phyloP scores from a whole-genome alignment of 2,888 invertebrate genomes.

The Epinotia ramella region DNA sequence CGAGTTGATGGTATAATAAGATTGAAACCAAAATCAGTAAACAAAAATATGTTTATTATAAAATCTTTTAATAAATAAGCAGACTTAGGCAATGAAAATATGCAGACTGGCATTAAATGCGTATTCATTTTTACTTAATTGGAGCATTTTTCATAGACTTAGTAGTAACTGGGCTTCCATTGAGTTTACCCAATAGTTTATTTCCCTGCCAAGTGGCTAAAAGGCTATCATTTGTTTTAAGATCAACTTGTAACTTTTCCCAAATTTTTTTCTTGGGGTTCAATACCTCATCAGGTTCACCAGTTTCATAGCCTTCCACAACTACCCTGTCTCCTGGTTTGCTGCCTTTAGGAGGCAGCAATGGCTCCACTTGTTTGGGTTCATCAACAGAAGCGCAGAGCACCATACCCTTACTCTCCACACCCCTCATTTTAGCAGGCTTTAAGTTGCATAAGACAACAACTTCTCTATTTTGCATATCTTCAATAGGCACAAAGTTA shows the following conservation, averaged over 20 bases:
- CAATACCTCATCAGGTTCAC: constrained; percentile 92
- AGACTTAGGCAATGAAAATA: constrained; percentile 13
- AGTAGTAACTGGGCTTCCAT: constrained; percentile 90
- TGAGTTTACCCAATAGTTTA: constrained; percentile 88
- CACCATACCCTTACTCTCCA: constrained; percentile 97
- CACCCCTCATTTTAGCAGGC: constrained; percentile 97
- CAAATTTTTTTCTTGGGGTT: constrained; percentile 99
- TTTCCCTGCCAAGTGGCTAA: constrained; percentile 95
- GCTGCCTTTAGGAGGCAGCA: constrained; percentile 91
- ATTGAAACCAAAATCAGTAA: background rate
- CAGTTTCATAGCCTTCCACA: constrained; percentile 92
- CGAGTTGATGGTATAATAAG: too few relatives aligned
- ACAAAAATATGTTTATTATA: constrained; percentile 33
- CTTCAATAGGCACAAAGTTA: constrained; percentile 94
- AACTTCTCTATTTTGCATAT: constrained; percentile 95
- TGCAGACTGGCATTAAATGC: constrained; percentile 36
- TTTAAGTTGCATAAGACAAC: constrained; percentile 98
- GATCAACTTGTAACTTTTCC: constrained; percentile 94
- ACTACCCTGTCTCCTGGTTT: constrained; percentile 93
- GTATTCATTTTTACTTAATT: constrained; percentile 87
- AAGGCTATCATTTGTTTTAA: constrained; percentile 89
- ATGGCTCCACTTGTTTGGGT: constrained; percentile 93
- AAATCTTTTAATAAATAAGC: constrained; percentile 33
- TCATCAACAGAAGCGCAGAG: constrained; percentile 94
- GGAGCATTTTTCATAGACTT: constrained; percentile 92